Base-by-base conservation (phyloP, 2,797 vertebrate species). In the Eurystomus glaucurus region DNA sequence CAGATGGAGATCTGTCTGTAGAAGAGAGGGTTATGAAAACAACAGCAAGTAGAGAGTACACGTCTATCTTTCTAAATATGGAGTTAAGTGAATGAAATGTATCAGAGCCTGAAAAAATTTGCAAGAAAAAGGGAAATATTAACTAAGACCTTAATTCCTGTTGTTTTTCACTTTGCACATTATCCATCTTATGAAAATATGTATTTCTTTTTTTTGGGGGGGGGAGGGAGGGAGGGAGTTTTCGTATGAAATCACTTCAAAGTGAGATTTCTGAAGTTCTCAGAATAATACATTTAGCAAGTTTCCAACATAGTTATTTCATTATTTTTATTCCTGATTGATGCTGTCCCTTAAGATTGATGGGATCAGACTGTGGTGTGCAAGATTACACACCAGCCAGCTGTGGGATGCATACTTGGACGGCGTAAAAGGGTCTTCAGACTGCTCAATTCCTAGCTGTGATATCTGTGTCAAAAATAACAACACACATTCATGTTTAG, bases 1-100 rank as follows among this genome's bases (percentile, higher is more conserved):
- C 75, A 92, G 81, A 82, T 64, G 52, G 85, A 91, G 41, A 77
- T 91, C 33, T 75, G 33, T 78, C 52, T 93, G 37, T 83, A 75
- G 60, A 85, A 52, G n/a, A 95, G 85, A 75, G 11, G 17, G 37
- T 28, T 83, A 55, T 77, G 65, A 92, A 93, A 84, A 85, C 71
- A 77, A 70, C 33, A 88, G 52, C 37, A 75, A 78, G 61, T 55
- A 78, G 41, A 77, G 65, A 85, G 43, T 70, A 72, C 55, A 43
- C 6, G 88, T 90, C 51, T 60, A 20, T 84, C 25, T 71, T 50
- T 57, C 37, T 80, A 12, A 57, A 52, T 60, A 22, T 25, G 29
- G 55, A 91, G 7, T 7, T 26, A 83, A 85, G 21, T 68, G 25
- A 90, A 85, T 83, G 33, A 20, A 90, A 91, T 29, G 9, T 66